phyloP scores from a whole-genome alignment of 2,797 vertebrate genomes.

The Rachycentron canadum region DNA sequence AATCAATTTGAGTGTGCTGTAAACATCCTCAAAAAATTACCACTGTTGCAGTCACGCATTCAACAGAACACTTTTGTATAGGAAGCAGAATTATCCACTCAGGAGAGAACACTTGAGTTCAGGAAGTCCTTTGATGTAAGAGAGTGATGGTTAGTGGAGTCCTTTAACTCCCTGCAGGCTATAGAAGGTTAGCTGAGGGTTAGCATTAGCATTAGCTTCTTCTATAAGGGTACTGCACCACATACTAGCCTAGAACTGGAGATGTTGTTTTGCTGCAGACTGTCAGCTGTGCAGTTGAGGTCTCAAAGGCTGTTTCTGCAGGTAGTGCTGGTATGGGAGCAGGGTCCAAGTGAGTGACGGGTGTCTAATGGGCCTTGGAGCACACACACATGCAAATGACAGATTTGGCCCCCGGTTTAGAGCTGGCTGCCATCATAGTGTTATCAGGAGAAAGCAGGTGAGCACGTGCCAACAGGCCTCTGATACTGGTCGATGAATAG shows the following conservation, averaged over 20 bases:
- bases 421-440: slow-evolving; percentile 36
- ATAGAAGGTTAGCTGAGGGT: slow-evolving; percentile 19
- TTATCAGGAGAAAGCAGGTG: slow-evolving; percentile 21
- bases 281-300: slow-evolving; percentile 78
- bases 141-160: slow-evolving; percentile 18
- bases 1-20: neutral
- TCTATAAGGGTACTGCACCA: neutral
- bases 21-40: slow-evolving; percentile 37
- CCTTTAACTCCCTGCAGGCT: slow-evolving; percentile 51
- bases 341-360: slow-evolving; percentile 56
- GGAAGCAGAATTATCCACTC: slow-evolving; percentile 58
- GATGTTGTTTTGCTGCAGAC: slow-evolving; percentile 64
- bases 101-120: slow-evolving; percentile 61
- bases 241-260: slow-evolving; percentile 13
- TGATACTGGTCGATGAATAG: slow-evolving; percentile 27
- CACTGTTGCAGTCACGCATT: slow-evolving; percentile 27
- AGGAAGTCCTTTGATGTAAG: slow-evolving; percentile 76
- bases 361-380: slow-evolving; percentile 69
- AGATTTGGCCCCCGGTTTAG: slow-evolving; percentile 52
- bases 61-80: slow-evolving; percentile 41
- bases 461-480: slow-evolving; percentile 49
- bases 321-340: slow-evolving; percentile 14
- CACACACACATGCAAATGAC: slow-evolving; percentile 66
- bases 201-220: slow-evolving; percentile 43
- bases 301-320: slow-evolving; percentile 42